Evolutionary conservation across 2,888 invertebrate species (phyloP).

Genomic region (Cerceris ruficornis): DNA sequence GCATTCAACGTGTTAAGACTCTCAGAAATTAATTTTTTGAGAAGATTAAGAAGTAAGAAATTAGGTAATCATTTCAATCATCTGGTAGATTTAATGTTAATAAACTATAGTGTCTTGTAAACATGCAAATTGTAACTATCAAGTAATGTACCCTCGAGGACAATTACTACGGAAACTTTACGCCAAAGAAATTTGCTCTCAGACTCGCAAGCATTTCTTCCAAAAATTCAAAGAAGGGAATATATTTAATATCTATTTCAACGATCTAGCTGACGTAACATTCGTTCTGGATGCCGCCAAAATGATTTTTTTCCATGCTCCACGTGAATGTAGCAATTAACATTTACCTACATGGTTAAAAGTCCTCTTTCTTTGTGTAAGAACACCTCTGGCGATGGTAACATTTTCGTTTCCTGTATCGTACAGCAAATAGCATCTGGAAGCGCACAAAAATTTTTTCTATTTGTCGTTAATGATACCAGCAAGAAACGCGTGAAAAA

Average conservation of each 20-base stretch:
- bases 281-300: not conserved
- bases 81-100: too few species aligned
- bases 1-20: too few species aligned
- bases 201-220: too few species aligned
- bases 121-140: too few species aligned
- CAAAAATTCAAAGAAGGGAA: not conserved
- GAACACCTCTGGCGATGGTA: not conserved
- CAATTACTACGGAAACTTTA: too few species aligned
- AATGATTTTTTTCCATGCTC: not conserved
- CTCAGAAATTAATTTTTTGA: too few species aligned
- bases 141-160: too few species aligned
- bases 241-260: not conserved
- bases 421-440: conserved; percentile 6
- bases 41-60: too few species aligned
- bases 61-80: too few species aligned
- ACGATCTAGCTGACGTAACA: not conserved
- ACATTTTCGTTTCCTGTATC: not conserved
- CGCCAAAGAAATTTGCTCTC: too few species aligned
- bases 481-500: conserved; percentile 1
- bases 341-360: conserved; percentile 6
- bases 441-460: conserved; percentile 10
- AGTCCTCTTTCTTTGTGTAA: not conserved
- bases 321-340: conserved; percentile 7
- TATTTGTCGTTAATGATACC: not conserved
- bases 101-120: too few species aligned